These are phyloP conservation scores for Spinibarbus caldwelli DNA, from an alignment of 2,797 vertebrate genomes.

Conservation along the genomic window DNA sequence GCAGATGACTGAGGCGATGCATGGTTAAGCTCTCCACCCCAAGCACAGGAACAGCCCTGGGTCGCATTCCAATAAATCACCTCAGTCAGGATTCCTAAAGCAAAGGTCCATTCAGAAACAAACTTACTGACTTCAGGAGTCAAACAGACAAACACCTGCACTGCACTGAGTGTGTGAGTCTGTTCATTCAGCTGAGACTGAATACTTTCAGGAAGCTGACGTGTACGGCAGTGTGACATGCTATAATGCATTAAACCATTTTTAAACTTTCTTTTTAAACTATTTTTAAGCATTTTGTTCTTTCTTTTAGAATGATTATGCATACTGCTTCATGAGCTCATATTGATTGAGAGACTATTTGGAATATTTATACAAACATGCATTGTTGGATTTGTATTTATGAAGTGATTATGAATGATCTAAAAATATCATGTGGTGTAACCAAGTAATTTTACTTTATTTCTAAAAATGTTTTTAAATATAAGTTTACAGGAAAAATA, in stretches of 20 bases:
- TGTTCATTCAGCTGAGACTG: background rate
- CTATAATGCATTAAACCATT: too few relatives aligned
- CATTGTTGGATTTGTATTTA: background rate
- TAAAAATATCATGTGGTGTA: background rate
- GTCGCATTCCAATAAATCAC: constrained; percentile 41
- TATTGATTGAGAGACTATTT: background rate
- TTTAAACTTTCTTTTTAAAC: background rate
- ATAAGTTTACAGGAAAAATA: background rate
- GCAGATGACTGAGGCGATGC: background rate
- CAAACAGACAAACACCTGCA: background rate
- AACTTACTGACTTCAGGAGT: background rate
- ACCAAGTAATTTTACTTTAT: background rate
- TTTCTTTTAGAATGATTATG: background rate
- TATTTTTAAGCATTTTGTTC: background rate
- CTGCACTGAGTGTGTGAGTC: background rate
- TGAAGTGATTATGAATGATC: background rate
- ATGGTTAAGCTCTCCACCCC: constrained; percentile 17
- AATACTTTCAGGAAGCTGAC: background rate
- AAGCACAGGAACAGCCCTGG: constrained; percentile 24
- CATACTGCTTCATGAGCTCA: background rate
- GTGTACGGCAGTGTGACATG: too few relatives aligned
- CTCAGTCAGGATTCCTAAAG: constrained; percentile 2
- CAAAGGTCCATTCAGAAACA: background rate
- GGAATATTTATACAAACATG: background rate
- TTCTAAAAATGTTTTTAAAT: background rate